Evolutionary conservation across 2,888 invertebrate species (phyloP), one percentile per base, ranked within the genome.

Genomic region (Phasia obesa): DNA sequence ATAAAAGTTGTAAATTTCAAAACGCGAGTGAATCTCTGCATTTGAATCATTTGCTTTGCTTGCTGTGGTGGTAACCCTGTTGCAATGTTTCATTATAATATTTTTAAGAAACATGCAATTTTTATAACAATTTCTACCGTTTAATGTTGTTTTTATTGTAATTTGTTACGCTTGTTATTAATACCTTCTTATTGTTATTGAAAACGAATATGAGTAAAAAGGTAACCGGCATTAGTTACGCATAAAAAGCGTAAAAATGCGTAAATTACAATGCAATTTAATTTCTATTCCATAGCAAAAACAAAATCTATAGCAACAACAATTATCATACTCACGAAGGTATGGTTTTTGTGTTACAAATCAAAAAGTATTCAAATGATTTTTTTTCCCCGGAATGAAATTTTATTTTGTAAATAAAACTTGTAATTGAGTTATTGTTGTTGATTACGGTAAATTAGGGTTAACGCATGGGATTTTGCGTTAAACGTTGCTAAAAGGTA

Each of bases 171-270:
- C 44, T n/a, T 64, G 44, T 38, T 65, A 27, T 60, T 59, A 44
- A 53, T 76, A 9, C 42, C 4, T 31, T 59, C 27, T 60, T 53
- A 31, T 51, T n/a, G n/a, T n/a, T 60, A 65, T 42, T n/a, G 15
- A 59, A 57, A 44, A 55, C 2, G 21, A 69, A 67, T 38, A 17
- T 9, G n/a, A 55, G 38, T 53, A 19, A 62, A 25, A 35, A 35
- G 27, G 27, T 27, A 21, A 2, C 53, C 55, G 53, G 55, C 47
- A 83, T 75, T 71, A 70, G 83, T 75, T 79, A 60, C 79, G 70
- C 70, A 75, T 71, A 65, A 83, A 82, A 67, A 62, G 83, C 79
- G 79, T 83, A 70, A 75, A 70, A 76, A 76, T 75, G 79, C 79
- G 79, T 83, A 57, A 70, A 70, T 65, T 75, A 25, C 55, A 62